Evolutionary conservation across 2,888 invertebrate species (phyloP), one percentile per base, ranked within the genome.

Genomic region (Coenonympha glycerion): DNA sequence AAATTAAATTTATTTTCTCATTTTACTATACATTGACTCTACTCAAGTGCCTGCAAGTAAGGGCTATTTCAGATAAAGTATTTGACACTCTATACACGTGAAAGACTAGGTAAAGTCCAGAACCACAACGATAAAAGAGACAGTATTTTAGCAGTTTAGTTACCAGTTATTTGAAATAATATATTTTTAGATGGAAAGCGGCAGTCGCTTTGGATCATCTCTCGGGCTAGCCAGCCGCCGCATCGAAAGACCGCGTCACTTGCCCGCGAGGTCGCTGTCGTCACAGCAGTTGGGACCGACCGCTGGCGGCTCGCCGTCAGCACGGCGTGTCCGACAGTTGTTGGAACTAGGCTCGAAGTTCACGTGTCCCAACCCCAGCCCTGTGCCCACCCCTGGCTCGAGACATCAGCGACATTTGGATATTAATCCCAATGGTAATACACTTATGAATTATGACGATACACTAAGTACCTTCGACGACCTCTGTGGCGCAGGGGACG

Each of bases 391-490:
- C 51, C 93, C 94, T 3, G 91, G 93, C 49, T 93, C 94, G 11
- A 91, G 94, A 45, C 89, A 94, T 68, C 92, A 94, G 55, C 89
- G 93, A 68, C 93, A 92, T 76, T 89, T 96, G 61, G 95, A 96
- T 78, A 95, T 96, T 63, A 96, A 96, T 88, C 95, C 95, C 68
- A 95, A 94, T 69, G 95, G 93, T 92, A 64, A 68, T n/a, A n/a
- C n/a, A n/a, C n/a, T n/a, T n/a, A n/a, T n/a, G n/a, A n/a, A n/a
- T n/a, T n/a, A n/a, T n/a, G n/a, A n/a, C n/a, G n/a, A n/a, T n/a
- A n/a, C n/a, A n/a, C n/a, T n/a, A n/a, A n/a, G n/a, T n/a, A n/a
- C n/a, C n/a, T n/a, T n/a, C n/a, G n/a, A n/a, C n/a, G n/a, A n/a
- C n/a, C n/a, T n/a, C n/a, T n/a, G n/a, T n/a, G n/a, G n/a, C n/a